Conservation (phyloP, 2,113 vertebrate species). For the Ochotona princeps region DNA sequence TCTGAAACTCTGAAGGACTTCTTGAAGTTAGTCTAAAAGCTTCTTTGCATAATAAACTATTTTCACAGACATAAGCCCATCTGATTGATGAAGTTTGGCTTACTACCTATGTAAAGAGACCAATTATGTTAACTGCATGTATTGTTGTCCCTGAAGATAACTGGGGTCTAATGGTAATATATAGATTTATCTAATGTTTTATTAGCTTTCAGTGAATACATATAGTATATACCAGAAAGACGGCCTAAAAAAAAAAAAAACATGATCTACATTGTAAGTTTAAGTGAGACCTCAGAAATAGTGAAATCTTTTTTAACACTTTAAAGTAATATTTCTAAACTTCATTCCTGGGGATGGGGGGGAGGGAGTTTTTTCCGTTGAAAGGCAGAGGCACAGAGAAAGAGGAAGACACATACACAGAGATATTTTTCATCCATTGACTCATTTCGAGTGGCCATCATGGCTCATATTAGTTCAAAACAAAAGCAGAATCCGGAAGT, state of each 20-base stretch:
- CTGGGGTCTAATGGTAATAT: constrained; percentile 54
- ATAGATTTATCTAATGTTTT: constrained; percentile 69
- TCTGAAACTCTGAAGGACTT: background rate
- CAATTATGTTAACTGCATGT: constrained; percentile 75
- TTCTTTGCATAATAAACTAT: constrained; percentile 39
- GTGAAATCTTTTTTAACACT: background rate
- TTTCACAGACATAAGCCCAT: constrained; percentile 62
- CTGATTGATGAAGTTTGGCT: constrained; percentile 75
- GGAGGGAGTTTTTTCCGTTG: too few species aligned
- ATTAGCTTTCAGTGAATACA: constrained; percentile 61
- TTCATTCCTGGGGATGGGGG: too few species aligned
- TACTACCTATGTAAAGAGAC: constrained; percentile 77
- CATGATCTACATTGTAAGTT: constrained; percentile 62
- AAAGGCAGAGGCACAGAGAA: too few species aligned
- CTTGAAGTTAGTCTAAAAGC: background rate
- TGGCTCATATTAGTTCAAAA: too few species aligned
- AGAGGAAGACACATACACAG: too few species aligned
- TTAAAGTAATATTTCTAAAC: background rate
- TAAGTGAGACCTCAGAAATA: constrained; percentile 45
- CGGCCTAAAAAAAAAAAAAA: background rate
- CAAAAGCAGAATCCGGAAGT: too few species aligned
- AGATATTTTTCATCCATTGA: too few species aligned
- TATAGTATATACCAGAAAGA: constrained; percentile 58
- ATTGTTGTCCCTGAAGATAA: constrained; percentile 65
- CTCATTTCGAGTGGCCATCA: too few species aligned